Evolutionary conservation across 1,140 invertebrate genomes (phyloP), one percentile per base, ranked within the genome.

Genomic region (Diprion similis): DNA sequence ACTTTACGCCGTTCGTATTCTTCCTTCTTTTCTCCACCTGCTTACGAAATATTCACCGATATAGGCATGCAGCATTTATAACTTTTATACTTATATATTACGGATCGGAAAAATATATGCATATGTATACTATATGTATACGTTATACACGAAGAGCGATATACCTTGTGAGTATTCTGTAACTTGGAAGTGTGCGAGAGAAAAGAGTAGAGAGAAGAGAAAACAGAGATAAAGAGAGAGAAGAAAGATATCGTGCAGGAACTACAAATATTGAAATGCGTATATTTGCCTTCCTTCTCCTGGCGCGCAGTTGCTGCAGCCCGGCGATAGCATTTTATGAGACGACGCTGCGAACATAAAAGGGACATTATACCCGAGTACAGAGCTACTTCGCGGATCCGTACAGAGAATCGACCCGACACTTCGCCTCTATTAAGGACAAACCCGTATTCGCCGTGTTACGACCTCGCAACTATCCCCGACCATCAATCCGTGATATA

Each of bases 281-380:
- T 48, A 46, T 78, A 78, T 80, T 77, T 75, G 82, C 82, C 76
- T 77, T 76, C 82, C 76, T 77, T 76, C 71, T 75, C 70, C 51
- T 59, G 11, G 51, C 51, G 51, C 51, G 11, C 51, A 59, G 51
- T 59, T 59, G 73, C 71, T 71, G 37, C 69, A 70, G 11, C n/a
- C 10, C 19, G 15, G 18, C 69, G 69, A 48, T 70, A 48, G 69
- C n/a, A 70, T 46, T 70, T 70, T 70, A 70, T 46, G 69, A 70
- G 69, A 17, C 69, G n/a, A 8, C 51, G 11, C 46, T 70, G 46
- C 19, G n/a, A 47, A 70, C 46, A 70, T 70, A 70, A 70, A 70
- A 70, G 69, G 46, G 69, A 70, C 69, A 70, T 70, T 70, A 70
- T 70, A 46, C 69, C 11, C 17, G 66, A 45, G 37, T 68, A 59